A percentile compares a stretch with the other conserved stretches of the same genome.
Evolutionary conservation across 2,888 invertebrate genomes (phyloP).

Genomic region (Papilio demoleus): DNA sequence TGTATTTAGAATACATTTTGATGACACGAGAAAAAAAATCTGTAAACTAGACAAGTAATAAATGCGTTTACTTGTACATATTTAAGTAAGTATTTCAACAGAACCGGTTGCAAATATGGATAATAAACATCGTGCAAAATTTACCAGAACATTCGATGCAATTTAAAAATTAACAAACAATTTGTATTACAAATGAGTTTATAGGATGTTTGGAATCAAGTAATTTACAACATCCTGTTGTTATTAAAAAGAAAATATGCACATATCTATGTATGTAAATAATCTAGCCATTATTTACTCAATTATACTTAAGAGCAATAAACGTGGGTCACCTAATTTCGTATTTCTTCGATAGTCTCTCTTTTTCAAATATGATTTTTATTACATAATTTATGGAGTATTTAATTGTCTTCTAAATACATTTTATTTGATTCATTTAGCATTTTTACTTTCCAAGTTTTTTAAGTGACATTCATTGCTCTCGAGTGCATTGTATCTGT

Average conservation of each 20-base stretch:
- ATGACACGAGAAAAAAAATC: neutral
- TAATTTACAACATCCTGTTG: slow-evolving; percentile 4
- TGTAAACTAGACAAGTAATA: neutral
- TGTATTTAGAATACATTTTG: neutral
- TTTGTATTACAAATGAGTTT: slow-evolving; percentile 8
- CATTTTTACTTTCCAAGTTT: no score
- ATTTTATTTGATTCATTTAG: no score
- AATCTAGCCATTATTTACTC: neutral
- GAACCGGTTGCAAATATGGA: slow-evolving; percentile 19
- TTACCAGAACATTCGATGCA: slow-evolving; percentile 24
- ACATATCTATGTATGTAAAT: neutral
- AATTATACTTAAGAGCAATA: no score
- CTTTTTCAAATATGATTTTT: no score
- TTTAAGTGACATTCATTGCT: no score
- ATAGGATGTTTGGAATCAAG: neutral
- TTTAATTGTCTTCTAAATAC: no score
- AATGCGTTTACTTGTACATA: neutral
- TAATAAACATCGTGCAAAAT: slow-evolving; percentile 2
- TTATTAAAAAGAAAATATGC: slow-evolving; percentile 10
- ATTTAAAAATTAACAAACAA: slow-evolving; percentile 11
- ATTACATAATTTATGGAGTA: no score
- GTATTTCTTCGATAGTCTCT: no score
- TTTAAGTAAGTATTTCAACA: neutral
- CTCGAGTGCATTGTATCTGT: no score
- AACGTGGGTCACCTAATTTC: no score